Conservation (phyloP, 2,797 vertebrate genomes). For the Antennarius maculatus region DNA sequence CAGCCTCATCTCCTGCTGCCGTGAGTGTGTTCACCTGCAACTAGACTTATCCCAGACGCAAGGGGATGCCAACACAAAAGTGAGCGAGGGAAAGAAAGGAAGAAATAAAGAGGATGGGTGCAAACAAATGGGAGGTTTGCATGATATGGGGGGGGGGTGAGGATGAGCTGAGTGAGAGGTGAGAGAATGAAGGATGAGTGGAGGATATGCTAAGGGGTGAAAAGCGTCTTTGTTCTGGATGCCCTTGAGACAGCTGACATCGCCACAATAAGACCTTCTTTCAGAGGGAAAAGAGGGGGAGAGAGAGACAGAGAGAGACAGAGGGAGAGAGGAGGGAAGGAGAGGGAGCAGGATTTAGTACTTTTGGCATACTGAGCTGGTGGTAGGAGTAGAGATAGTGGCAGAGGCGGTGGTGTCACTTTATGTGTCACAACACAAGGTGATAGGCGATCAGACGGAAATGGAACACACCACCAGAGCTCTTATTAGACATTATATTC, state of each 20-base stretch:
- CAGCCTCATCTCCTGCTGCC: slow-evolving; percentile 20
- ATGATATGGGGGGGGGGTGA: slow-evolving; percentile 38
- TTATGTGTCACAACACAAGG: slow-evolving; percentile 6
- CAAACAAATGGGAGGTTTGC: slow-evolving; percentile 50
- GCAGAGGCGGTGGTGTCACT: slow-evolving; percentile 20
- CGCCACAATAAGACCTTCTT: slow-evolving; percentile 79
- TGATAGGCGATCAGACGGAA: neutral
- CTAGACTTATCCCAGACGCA: slow-evolving; percentile 4
- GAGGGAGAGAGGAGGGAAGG: slow-evolving; percentile 39
- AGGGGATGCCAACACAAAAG: slow-evolving; percentile 22
- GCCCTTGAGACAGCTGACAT: slow-evolving; percentile 85
- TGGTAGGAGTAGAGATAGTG: slow-evolving; percentile 23
- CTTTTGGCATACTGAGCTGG: slow-evolving; percentile 47
- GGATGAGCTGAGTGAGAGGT: slow-evolving; percentile 53
- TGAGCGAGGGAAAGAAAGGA: neutral
- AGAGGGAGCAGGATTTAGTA: slow-evolving; percentile 51
- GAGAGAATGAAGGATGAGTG: slow-evolving; percentile 66
- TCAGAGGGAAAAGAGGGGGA: slow-evolving; percentile 58
- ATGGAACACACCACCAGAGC: neutral
- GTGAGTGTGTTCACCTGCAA: slow-evolving; percentile 17
- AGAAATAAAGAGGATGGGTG: neutral
- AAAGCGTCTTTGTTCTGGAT: slow-evolving; percentile 83
- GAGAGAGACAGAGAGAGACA: slow-evolving; percentile 54
- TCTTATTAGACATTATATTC: slow-evolving; percentile 1
- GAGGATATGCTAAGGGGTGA: slow-evolving; percentile 76